A percentile compares a stretch with the other conserved stretches of the same genome.
phyloP scores from a whole-genome alignment of 2,113 vertebrate species.

The Oriolus oriolus region DNA sequence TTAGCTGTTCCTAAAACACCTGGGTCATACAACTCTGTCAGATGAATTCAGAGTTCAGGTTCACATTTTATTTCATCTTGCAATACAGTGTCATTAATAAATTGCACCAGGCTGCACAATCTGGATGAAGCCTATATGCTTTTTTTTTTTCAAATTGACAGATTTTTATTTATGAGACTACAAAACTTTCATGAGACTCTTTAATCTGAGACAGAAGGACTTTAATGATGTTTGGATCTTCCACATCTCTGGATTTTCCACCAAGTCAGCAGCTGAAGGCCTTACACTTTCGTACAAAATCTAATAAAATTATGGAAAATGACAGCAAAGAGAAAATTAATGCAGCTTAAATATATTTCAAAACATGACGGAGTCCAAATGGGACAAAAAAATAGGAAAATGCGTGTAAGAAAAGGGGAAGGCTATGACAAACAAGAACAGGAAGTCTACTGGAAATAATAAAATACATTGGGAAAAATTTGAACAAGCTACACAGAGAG shows the following conservation, averaged over 20 bases:
- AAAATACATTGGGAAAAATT: neutral
- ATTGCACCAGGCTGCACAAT: neutral
- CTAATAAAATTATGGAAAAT: conserved; percentile 55
- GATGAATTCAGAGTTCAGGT: neutral
- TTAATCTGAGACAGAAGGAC: conserved; percentile 41
- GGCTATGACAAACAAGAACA: neutral
- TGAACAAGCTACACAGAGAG: neutral
- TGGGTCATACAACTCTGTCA: neutral
- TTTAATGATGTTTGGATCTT: conserved; percentile 34
- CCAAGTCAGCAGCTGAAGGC: conserved; percentile 37
- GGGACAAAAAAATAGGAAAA: neutral
- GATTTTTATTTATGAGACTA: conserved; percentile 46
- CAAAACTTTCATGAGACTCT: conserved; percentile 29
- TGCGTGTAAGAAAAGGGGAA: neutral
- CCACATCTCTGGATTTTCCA: conserved; percentile 28
- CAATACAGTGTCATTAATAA: conserved; percentile 14
- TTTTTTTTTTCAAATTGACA: neutral
- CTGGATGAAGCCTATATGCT: neutral
- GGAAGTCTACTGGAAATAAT: neutral
- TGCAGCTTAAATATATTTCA: conserved; percentile 38
- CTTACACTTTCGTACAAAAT: conserved; percentile 38
- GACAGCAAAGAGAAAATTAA: conserved; percentile 41
- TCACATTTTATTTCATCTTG: neutral
- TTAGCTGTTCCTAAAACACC: neutral
- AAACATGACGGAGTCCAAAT: neutral